A percentile compares a stretch with the other conserved stretches of the same genome.
Evolutionary conservation across 2,888 invertebrate genomes (phyloP).

Genomic region (Pemphredon lugubris): DNA sequence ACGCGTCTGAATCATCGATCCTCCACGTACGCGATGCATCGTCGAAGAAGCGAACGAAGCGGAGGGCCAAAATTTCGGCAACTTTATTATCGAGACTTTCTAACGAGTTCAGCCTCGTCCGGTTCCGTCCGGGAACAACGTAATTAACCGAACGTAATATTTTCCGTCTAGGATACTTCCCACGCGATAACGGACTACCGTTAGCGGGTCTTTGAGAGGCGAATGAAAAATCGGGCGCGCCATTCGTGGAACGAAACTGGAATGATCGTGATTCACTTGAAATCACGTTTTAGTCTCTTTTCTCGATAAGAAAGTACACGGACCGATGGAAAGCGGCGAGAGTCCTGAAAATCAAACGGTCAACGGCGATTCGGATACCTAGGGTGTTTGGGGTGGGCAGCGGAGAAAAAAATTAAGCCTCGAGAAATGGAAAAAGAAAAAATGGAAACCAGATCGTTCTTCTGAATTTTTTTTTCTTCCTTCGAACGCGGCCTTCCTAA

Average conservation of each 20-base stretch:
- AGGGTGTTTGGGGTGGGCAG: neutral
- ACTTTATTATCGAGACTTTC: neutral
- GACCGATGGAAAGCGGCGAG: no score
- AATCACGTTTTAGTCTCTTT: no score
- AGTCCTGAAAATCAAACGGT: no score
- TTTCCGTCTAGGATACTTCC: constrained; percentile 15
- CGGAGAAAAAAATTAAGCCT: no score
- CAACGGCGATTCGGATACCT: neutral
- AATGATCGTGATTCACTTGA: no score
- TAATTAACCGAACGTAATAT: constrained; percentile 9
- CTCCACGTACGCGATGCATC: no score
- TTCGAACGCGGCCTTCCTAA: constrained; percentile 56
- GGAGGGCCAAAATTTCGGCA: constrained; percentile 12
- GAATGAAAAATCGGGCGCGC: no score
- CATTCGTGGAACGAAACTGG: no score
- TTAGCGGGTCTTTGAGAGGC: neutral
- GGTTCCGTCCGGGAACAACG: neutral
- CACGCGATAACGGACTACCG: constrained; percentile 7
- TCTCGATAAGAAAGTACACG: neutral
- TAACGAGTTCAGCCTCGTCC: neutral
- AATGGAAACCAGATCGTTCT: constrained; percentile 23
- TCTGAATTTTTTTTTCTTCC: constrained; percentile 10
- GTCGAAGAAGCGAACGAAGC: no score
- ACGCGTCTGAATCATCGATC: no score
- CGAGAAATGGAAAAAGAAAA: no score